Base-by-base conservation (phyloP, 2,113 vertebrate genomes). In the Pipa parva region DNA sequence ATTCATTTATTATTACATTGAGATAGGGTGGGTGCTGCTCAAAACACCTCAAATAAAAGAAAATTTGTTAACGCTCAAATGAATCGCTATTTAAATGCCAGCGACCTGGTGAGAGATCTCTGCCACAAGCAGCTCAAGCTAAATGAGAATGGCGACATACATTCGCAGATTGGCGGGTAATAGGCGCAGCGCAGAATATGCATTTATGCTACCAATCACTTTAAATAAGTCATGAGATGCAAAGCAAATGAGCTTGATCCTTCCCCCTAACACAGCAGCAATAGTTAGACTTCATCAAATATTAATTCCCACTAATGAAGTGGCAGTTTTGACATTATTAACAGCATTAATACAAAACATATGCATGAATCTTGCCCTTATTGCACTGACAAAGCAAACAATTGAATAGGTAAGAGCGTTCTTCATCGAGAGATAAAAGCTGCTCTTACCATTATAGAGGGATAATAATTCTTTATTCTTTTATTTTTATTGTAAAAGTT, bases 261-360 rank as follows among this genome's bases (percentile, higher is more conserved):
- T 58, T 28, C 18, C 18, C 22, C 12, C 37, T 26, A 27, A 5
- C 52, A 18, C 63, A 17, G 65, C 56, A 51, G 55, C 31, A 21
- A 68, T 59, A 51, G 48, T 68, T 39, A 51, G 26, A 59, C 45
- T 37, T 51, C 45, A 59, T 68, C 51, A 68, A 68, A 68, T 59
- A 59, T 68, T 68, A 51, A 68, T 51, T 51, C 24, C 24, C 22
- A 3, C 25, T 60, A 51, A 60, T 69, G 65, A 69, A 60, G 57
- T 52, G 4, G 45, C 45, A 17, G 63, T 12, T 15, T 28, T 48
- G 63, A 59, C 55, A 48, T 58, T 58, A 58, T 58, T 67, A 67
- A 22, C 39, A 5, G 22, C 54, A 58, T 58, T 18, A 49, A 26
- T 20, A 59, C 17, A 21, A 18, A 11, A 49, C 12, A 17, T 20